Percentiles rank a stretch among this genome's conserved stretches.
Evolutionary conservation across 2,888 invertebrate genomes (phyloP).

Genomic region (Mimachlamys varia): DNA sequence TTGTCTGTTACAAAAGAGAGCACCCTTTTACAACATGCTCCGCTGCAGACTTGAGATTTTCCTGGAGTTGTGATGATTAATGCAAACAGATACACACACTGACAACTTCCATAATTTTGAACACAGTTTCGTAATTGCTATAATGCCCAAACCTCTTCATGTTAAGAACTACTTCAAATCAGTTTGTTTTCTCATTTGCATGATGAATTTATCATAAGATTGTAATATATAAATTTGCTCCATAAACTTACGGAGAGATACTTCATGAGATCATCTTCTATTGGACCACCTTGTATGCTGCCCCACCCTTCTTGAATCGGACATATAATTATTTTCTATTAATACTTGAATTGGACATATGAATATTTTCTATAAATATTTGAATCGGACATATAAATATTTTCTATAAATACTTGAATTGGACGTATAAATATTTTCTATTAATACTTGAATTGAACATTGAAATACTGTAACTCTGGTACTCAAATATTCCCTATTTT

Average conservation of each 20-base stretch:
- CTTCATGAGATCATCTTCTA: no score
- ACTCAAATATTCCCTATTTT: no score
- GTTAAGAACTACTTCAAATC: not conserved
- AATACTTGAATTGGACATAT: no score
- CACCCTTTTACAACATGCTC: not conserved
- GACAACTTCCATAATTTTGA: not conserved
- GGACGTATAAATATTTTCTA: no score
- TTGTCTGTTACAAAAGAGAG: not conserved
- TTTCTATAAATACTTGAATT: no score
- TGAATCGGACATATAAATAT: no score
- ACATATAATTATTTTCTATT: no score
- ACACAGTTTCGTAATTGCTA: not conserved
- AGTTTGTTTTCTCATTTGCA: not conserved
- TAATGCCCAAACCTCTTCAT: not conserved
- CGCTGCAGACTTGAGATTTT: not conserved
- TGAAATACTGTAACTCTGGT: no score
- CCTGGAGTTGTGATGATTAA: not conserved
- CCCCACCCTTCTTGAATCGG: no score
- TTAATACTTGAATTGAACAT: no score
- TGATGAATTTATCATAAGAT: not conserved
- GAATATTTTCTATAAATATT: no score
- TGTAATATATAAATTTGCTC: not conserved
- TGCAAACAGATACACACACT: not conserved
- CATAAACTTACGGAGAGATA: not conserved
- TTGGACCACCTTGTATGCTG: no score